These are phyloP conservation scores for Halcyon chelicuti DNA, from an alignment of 2,797 vertebrate genomes.

Conservation along the genomic window DNA sequence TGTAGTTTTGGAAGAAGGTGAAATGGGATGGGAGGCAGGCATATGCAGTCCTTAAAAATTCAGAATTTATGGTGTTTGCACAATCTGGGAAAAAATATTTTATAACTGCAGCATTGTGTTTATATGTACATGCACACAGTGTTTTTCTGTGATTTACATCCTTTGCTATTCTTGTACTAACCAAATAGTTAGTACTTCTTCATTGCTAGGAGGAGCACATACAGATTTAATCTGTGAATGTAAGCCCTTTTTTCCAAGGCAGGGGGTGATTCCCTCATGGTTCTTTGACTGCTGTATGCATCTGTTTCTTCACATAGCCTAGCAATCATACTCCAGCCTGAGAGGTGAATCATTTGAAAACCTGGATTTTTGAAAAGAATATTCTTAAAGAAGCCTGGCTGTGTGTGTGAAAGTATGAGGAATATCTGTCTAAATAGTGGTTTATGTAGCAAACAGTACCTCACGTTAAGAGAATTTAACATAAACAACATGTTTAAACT, in stretches of 20 bases:
- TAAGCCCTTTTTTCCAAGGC: not conserved
- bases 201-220: not conserved
- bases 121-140: fast-evolving
- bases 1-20: not conserved
- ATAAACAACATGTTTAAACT: not conserved
- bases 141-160: not conserved
- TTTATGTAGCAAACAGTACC: not conserved
- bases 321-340: not conserved
- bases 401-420: not conserved
- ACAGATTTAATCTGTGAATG: not conserved
- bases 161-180: not conserved
- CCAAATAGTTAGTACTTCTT: not conserved
- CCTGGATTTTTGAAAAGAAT: not conserved
- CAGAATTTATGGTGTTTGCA: not conserved
- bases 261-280: not conserved
- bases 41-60: not conserved
- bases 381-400: not conserved
- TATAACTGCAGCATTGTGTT: not conserved
- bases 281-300: not conserved
- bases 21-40: not conserved
- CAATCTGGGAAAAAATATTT: not conserved
- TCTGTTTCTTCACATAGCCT: not conserved
- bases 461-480: not conserved
- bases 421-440: not conserved
- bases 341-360: not conserved